phyloP scores from a whole-genome alignment of 2,113 vertebrate species.

The Phodopus roborovskii region DNA sequence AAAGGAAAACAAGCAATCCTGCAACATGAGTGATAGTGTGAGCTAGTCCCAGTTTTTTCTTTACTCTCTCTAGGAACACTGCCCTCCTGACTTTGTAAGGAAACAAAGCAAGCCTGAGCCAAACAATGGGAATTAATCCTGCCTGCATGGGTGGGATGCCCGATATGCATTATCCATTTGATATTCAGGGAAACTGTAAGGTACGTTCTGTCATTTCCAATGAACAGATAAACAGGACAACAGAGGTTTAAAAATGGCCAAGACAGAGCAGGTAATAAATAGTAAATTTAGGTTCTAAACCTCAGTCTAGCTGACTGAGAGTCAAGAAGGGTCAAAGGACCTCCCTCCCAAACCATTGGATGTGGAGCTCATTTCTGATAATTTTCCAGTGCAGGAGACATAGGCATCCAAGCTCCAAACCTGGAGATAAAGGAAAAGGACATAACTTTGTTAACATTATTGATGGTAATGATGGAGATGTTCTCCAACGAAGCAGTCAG shows the following conservation, averaged over 20 bases:
- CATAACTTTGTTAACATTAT: neutral
- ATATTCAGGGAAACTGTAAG: neutral
- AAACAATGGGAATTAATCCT: constrained; percentile 36
- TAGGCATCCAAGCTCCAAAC: neutral
- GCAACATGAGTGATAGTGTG: neutral
- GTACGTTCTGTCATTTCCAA: constrained; percentile 20
- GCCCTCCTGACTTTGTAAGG: neutral
- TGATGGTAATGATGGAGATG: neutral
- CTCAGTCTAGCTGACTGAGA: neutral
- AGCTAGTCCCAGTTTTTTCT: neutral
- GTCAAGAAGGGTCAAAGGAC: neutral
- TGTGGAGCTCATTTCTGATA: constrained; percentile 23
- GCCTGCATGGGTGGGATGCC: neutral
- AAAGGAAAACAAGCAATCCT: constrained; percentile 40
- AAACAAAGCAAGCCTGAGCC: neutral
- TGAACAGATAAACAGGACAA: constrained; percentile 29
- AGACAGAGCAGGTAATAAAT: constrained; percentile 8
- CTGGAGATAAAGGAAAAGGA: neutral
- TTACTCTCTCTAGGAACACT: constrained; percentile 7
- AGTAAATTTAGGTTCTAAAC: neutral
- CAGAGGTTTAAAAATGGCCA: constrained; percentile 21
- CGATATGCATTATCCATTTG: neutral
- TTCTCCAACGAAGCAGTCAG: neutral
- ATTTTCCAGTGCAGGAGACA: neutral
- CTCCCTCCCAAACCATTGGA: neutral